Base-by-base conservation (phyloP, 2,888 invertebrate species). In the Cataglyphis cursor region DNA sequence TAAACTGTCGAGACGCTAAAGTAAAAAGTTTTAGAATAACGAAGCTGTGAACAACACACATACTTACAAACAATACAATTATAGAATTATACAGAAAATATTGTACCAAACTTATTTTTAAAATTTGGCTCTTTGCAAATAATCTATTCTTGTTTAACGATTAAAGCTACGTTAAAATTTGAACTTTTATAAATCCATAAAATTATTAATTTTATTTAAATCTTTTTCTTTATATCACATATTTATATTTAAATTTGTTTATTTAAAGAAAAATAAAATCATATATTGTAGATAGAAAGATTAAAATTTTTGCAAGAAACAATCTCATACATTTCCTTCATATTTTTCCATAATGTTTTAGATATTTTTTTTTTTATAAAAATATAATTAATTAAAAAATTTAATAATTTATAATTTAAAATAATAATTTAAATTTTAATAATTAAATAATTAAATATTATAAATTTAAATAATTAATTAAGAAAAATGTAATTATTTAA, bases 1-100 rank as follows among this genome's bases (percentile, higher is more conserved):
- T 75, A 75, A 48, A 65, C 10, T 65, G 35, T 28, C 51, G 24
- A 64, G 35, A 24, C 6, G 8, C 48, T 64, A 75, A 73, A 75
- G 18, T 12, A 31, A 65, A 18, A 18, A 44, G 65, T 65, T 73
- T 75, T 48, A 35, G 44, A 74, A 48, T 10, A 9, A 44, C 9
- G 4, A 75, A 75, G 12, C 24, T 48, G 10, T 75, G 31, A 0
- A 10, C 18, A 62, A 15, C n/a, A 44, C 31, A 31, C 5, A 31
- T 31, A 31, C 1, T 24, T 24, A 24, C 31, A 31, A 6, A 10
- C 18, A 62, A n/a, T 15, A 44, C 1, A 44, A 44, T 74, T 74
- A 73, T 62, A 6, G 31, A 31, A 0, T 15, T 24, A 15, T 10
- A 21, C 15, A 3, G n/a, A 5, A 61, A 28, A 9, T 41, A 28